phyloP scores from a whole-genome alignment of 2,888 invertebrate genomes.

The Drosophila antonietae region DNA sequence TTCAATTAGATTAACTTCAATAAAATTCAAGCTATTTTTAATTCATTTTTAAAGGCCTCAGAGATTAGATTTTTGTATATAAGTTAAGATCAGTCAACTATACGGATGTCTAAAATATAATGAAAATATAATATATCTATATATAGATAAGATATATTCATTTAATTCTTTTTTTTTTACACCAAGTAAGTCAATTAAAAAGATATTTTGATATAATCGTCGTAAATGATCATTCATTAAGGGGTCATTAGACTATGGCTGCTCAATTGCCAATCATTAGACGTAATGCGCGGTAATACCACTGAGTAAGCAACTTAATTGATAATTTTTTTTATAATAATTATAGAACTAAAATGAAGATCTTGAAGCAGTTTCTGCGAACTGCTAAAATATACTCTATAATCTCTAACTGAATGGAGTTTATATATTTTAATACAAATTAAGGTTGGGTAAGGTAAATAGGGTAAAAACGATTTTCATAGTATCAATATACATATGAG shows the following conservation, averaged over 20 bases:
- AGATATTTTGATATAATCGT: constrained; percentile 1
- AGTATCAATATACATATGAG: not conserved
- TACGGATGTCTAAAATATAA: not conserved
- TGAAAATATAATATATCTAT: too few relatives aligned
- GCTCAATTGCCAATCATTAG: constrained; percentile 36
- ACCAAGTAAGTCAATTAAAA: not conserved
- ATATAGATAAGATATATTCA: not conserved
- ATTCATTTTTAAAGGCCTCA: not conserved
- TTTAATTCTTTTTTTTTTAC: not conserved
- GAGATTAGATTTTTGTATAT: not conserved
- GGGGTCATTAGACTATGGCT: constrained; percentile 20
- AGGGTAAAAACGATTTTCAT: not conserved
- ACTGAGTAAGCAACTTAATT: not conserved
- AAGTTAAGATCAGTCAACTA: not conserved
- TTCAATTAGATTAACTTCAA: not conserved
- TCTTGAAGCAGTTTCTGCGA: not conserved
- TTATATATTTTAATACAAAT: not conserved
- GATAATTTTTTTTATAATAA: not conserved
- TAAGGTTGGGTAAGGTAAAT: not conserved
- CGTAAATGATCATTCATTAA: not conserved
- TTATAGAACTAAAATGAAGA: not conserved
- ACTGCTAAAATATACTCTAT: not conserved
- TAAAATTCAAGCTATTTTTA: not conserved
- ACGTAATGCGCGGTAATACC: constrained; percentile 25
- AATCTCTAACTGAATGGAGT: too few relatives aligned